These are phyloP conservation scores for Syndactyla subalaris DNA, from an alignment of 2,797 vertebrate genomes.

Conservation along the genomic window DNA sequence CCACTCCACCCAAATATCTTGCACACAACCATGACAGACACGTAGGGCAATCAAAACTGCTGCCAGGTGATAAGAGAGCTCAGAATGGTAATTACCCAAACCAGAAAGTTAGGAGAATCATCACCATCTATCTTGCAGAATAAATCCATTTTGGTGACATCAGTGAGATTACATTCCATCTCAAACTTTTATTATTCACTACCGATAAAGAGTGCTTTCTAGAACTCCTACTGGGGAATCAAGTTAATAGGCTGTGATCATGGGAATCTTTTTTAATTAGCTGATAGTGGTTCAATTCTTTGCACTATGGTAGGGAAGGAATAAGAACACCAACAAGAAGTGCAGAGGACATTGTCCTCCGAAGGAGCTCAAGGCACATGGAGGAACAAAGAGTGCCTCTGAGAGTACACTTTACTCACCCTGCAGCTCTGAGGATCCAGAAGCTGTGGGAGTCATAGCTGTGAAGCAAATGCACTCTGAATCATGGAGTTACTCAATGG, in stretches of 20 bases:
- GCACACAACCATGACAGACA: background rate
- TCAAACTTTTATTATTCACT: background rate
- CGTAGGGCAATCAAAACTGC: background rate
- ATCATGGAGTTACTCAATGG: constrained; percentile 62
- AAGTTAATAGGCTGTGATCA: background rate
- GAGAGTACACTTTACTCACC: constrained; percentile 51
- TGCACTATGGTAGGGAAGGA: background rate
- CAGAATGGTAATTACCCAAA: background rate
- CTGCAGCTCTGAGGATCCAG: constrained; percentile 66
- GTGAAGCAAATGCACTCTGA: constrained; percentile 63
- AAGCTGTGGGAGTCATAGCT: constrained; percentile 73
- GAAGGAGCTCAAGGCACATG: background rate
- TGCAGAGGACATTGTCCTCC: fast-evolving
- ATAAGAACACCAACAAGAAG: background rate
- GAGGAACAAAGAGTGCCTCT: background rate
- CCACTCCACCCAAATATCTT: background rate
- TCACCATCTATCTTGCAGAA: background rate
- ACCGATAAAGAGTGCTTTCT: background rate
- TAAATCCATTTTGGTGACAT: background rate
- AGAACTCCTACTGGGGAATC: background rate
- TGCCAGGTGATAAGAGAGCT: background rate
- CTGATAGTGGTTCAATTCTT: background rate
- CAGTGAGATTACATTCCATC: background rate
- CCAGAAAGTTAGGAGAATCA: background rate
- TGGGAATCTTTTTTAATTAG: background rate